Percentiles rank a stretch among this genome's conserved stretches.
Conservation (phyloP, 92 coral and sea anemone species). For the Epizoanthus stellaris region DNA sequence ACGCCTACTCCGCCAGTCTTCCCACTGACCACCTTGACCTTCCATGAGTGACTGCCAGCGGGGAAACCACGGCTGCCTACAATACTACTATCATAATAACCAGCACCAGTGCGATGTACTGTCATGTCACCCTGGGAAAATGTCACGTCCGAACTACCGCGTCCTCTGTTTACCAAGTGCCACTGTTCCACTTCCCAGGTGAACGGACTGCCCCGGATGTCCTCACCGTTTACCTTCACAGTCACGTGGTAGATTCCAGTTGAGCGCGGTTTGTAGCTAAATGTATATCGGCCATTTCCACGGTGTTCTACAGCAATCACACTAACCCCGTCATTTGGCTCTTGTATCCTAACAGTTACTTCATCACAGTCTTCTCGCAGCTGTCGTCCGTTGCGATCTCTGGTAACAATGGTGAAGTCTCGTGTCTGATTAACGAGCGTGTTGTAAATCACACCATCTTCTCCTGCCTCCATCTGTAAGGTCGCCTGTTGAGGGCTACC, state of each 20-base stretch:
- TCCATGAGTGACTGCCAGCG: no score
- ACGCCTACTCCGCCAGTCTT: neutral
- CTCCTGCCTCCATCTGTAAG: constrained; percentile 17
- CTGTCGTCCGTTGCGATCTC: neutral
- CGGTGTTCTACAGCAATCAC: no score
- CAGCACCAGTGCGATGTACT: neutral
- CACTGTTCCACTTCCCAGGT: constrained; percentile 6
- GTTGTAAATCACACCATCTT: no score
- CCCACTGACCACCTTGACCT: no score
- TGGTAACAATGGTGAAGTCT: constrained; percentile 38
- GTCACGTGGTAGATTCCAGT: constrained; percentile 30
- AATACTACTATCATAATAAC: neutral
- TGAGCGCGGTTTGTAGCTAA: constrained; percentile 22
- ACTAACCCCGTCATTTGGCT: no score
- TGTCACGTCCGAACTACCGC: neutral
- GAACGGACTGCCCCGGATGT: no score
- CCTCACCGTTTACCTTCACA: no score
- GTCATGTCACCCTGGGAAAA: constrained; percentile 6
- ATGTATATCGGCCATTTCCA: no score
- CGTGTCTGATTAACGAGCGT: no score
- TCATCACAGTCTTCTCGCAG: neutral
- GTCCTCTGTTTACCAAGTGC: constrained; percentile 1
- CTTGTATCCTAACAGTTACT: no score
- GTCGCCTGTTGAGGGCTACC: neutral
- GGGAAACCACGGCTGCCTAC: no score